Base-by-base conservation (phyloP, 2,113 vertebrate species). In the Uropsilus gracilis region DNA sequence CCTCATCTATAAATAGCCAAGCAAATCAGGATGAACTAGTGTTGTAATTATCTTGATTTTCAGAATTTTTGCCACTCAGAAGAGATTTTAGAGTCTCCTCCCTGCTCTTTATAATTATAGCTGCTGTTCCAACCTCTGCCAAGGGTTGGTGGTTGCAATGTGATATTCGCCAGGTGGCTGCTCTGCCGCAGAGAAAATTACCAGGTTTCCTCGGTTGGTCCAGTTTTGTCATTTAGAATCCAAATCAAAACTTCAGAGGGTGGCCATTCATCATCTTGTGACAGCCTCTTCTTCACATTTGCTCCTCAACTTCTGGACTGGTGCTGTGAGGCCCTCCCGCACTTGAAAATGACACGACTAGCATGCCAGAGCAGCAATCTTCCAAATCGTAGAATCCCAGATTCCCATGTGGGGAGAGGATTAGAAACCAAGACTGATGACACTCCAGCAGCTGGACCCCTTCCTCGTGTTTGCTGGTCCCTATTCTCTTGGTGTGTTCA, bases 11-110 rank as follows among this genome's bases (percentile, higher is more conserved):
- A 98, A 98, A 98, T 98, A 98, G 87, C 81, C 85, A 84, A 48
- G 95, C 88, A 96, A 97, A 98, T 97, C 96, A 97, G 96, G 91
- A 97, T 95, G 94, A 98, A 87, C 96, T 93, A 86, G 80, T 89
- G 87, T 95, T 97, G 97, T 96, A 98, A 98, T 98, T 98, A 98
- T 95, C 96, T 97, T 97, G 97, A 97, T 97, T 98, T 98, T 97
- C 89, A 46, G 94, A 97, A 86, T 97, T 97, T 97, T 97, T 98
- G 86, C 96, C 90, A 71, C 95, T 97, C 97, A 71, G 87, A 95
- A 93, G 82, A 96, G 90, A 85, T 83, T 92, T 96, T 71, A 87
- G 80, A 80, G 72, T 95, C 94, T 18, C 16, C 37, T 97, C 48
- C 68, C 84, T 53, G 63, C 84, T 95, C 84, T 94, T 95, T 75